Evolutionary conservation across 2,888 invertebrate species (phyloP), one percentile per base, ranked within the genome.

Genomic region (Amphipyra tragopoginis): DNA sequence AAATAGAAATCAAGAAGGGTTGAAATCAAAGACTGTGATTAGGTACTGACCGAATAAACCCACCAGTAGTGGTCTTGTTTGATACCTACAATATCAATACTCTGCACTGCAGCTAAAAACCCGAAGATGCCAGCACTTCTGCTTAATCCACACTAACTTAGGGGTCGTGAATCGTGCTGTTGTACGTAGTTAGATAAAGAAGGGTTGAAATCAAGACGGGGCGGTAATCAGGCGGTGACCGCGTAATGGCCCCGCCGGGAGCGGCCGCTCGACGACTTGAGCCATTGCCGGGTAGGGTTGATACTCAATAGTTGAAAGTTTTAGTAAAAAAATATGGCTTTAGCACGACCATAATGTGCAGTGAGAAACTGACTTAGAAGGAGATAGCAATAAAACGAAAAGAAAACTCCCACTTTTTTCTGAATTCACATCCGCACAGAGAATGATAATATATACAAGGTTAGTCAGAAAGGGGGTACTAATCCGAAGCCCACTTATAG

Each of bases 161-260:
- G 43, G 43, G 51, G 66, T 62, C 57, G 65, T 69, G 68, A 70
- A 65, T 56, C 36, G 21, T 48, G 51, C 57, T 53, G 66, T 58
- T 62, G 52, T 64, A 64, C 63, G 62, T 62, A 65, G 62, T 77
- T 60, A 71, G 76, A 84, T 73, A 79, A 83, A 83, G 89, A 92
- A 93, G 92, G 93, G 93, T 92, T 93, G 90, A 89, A 91, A 92
- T 92, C 93, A 91, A 89, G 91, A 89, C 89, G 88, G 85, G 89
- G 88, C 88, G 92, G 93, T 94, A 95, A 95, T 95, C 93, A 94
- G 93, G 81, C 91, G 91, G 88, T 89, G 93, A 95, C 95, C 95
- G 89, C 95, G 92, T 93, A 94, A 95, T 92, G 93, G 92, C 84
- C 86, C 92, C 92, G 83, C 65, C 66, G 92, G 90, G 94, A 88